phyloP scores from a whole-genome alignment of 2,888 invertebrate genomes.

The Oeneis ivallda region DNA sequence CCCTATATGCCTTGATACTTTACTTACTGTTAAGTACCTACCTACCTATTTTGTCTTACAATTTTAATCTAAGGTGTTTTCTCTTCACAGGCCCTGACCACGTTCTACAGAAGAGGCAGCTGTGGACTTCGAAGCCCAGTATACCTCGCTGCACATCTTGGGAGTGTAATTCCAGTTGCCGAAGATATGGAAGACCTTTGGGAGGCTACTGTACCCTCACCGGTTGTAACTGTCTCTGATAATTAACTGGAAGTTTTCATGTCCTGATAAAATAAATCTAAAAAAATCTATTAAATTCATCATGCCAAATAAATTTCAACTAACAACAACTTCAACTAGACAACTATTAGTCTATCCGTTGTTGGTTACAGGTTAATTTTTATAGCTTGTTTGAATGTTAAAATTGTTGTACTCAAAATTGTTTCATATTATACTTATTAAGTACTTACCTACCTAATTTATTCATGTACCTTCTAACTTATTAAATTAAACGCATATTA shows the following conservation, averaged over 20 bases:
- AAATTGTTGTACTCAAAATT: neutral
- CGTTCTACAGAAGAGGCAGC: conserved; percentile 18
- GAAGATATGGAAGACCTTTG: conserved; percentile 14
- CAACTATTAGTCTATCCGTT: too few species aligned
- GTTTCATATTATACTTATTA: neutral
- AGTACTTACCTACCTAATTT: too few species aligned
- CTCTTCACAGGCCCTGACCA: conserved; percentile 17
- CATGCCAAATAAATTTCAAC: neutral
- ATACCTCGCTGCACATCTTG: conserved; percentile 16
- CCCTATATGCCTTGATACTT: too few species aligned
- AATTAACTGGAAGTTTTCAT: too few species aligned
- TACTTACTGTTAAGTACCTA: too few species aligned
- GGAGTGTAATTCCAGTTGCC: conserved; percentile 19
- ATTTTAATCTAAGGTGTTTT: neutral
- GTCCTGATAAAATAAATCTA: neutral
- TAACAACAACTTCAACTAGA: too few species aligned
- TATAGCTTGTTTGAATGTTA: too few species aligned
- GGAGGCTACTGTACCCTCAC: conserved; percentile 21
- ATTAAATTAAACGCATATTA: too few species aligned
- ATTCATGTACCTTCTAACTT: too few species aligned
- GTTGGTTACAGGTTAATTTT: too few species aligned
- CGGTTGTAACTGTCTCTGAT: conserved; percentile 17
- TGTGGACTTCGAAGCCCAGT: conserved; percentile 6
- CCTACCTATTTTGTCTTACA: neutral
- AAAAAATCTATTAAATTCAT: neutral